Evolutionary conservation across 2,888 invertebrate genomes (phyloP).

Genomic region (Nomada goodeniana): DNA sequence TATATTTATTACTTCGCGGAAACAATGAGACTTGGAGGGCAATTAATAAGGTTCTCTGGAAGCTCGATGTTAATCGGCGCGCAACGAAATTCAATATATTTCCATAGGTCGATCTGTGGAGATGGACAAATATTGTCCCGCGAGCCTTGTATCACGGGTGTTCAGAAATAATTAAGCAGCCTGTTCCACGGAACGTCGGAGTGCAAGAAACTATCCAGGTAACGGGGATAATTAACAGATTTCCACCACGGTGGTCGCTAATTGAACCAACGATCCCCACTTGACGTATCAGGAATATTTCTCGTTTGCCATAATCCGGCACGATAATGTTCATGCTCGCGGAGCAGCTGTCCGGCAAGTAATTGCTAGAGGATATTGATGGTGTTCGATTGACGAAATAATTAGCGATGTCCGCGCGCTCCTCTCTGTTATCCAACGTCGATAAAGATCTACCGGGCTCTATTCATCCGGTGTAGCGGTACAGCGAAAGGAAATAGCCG

Average conservation of each 20-base stretch:
- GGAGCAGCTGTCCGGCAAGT: background rate
- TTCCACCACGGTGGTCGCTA: background rate
- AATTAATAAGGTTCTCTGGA: background rate
- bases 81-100: background rate
- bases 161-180: constrained; percentile 19
- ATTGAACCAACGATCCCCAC: background rate
- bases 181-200: constrained; percentile 17
- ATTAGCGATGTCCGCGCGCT: constrained; percentile 36
- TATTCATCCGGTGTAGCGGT: constrained; percentile 69
- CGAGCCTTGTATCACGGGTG: constrained; percentile 5
- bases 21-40: background rate
- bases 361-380: constrained; percentile 46
- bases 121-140: background rate
- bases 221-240: constrained; percentile 8
- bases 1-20: background rate
- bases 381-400: constrained; percentile 45
- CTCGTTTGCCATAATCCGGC: background rate
- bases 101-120: background rate
- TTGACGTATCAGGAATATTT: background rate
- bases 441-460: constrained; percentile 50
- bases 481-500: constrained; percentile 61
- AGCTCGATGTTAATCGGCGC: background rate
- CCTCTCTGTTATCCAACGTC: constrained; percentile 22
- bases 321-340: background rate
- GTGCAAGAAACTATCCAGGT: background rate